Conservation (phyloP, 2,113 vertebrate species). For the Ginglymostoma cirratum region DNA sequence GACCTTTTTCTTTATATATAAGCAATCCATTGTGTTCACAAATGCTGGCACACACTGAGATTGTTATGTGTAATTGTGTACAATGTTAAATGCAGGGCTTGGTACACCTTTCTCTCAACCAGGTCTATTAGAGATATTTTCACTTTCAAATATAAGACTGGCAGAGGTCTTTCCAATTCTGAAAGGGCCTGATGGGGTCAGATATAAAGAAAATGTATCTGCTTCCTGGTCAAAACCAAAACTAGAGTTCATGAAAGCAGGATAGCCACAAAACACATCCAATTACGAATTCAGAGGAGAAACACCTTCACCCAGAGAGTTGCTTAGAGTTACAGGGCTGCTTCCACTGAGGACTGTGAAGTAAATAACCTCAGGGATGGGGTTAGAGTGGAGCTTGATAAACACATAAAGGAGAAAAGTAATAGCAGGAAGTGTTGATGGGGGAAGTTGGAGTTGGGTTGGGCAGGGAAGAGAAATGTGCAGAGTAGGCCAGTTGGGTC, state of each 20-base stretch:
- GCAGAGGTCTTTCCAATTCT: neutral
- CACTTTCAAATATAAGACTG: neutral
- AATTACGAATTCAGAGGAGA: neutral
- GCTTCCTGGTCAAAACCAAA: neutral
- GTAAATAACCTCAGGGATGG: neutral
- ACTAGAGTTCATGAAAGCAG: neutral
- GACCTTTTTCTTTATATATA: neutral
- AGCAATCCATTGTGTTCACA: conserved; percentile 16
- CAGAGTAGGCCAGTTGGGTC: neutral
- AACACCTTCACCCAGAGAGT: neutral
- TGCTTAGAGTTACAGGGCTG: neutral
- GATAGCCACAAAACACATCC: neutral
- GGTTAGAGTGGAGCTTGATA: neutral
- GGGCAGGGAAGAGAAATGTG: neutral
- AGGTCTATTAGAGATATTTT: neutral
- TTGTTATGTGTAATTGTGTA: neutral
- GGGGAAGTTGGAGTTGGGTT: neutral
- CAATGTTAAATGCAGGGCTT: neutral
- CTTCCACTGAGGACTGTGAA: neutral
- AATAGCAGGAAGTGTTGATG: neutral
- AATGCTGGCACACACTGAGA: neutral
- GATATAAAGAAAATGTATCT: neutral
- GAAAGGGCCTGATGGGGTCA: neutral
- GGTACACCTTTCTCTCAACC: neutral
- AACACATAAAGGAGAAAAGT: neutral